phyloP scores from a whole-genome alignment of 2,888 invertebrate genomes.

The Imbricaverruca yamaguchii region DNA sequence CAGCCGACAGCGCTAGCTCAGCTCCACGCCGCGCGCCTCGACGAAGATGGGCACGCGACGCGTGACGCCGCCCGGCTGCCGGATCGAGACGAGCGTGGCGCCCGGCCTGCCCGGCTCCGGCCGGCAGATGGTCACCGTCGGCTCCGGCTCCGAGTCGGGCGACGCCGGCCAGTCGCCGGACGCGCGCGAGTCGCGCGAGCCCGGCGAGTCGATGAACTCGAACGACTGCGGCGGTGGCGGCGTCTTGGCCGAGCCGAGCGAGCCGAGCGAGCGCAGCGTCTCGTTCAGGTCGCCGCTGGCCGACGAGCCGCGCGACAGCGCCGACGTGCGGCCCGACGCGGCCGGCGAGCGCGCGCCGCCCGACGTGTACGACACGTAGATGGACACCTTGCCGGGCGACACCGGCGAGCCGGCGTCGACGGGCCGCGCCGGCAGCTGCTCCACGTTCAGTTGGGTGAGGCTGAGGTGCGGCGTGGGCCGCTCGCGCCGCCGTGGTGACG shows the following conservation, averaged over 20 bases:
- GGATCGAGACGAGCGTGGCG: slow-evolving; percentile 64
- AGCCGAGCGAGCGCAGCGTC: neutral
- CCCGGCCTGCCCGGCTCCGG: slow-evolving; percentile 81
- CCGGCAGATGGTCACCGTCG: neutral
- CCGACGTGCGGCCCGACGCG: neutral
- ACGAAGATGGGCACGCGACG: slow-evolving; percentile 82
- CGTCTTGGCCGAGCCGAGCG: neutral
- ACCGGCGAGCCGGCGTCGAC: neutral
- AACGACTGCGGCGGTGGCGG: too few relatives aligned
- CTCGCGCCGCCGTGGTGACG: neutral
- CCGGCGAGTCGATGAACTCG: neutral
- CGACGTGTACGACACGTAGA: slow-evolving; percentile 25
- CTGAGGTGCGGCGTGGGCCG: slow-evolving; percentile 9
- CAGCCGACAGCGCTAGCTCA: neutral
- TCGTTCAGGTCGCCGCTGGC: too few relatives aligned
- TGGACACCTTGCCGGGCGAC: slow-evolving; percentile 12
- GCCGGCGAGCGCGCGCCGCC: slow-evolving; percentile 20
- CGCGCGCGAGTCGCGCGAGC: neutral
- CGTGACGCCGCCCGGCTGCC: slow-evolving; percentile 63
- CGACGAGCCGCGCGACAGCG: neutral
- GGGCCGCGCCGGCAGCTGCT: neutral
- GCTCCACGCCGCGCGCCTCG: slow-evolving; percentile 74
- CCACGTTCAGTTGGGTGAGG: neutral
- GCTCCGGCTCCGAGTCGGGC: neutral
- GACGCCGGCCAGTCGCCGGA: neutral